Evolutionary conservation across 2,113 vertebrate species (phyloP).

Genomic region (Planiliza haematocheilus): DNA sequence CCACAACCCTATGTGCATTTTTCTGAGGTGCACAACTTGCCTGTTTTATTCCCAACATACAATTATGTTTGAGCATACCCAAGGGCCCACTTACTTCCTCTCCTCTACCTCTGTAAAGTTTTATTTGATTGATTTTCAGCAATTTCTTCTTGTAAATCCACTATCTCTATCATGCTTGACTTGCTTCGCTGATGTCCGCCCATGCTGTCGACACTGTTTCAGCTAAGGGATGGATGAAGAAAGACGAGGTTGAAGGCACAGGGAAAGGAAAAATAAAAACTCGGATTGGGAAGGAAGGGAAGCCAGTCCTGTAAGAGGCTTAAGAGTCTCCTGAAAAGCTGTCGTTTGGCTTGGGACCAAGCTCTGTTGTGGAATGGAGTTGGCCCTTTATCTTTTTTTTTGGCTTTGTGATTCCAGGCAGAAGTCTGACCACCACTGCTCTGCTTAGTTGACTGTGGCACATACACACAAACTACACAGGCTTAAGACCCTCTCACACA

Average conservation of each 20-base stretch:
- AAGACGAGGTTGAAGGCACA: slow-evolving; percentile 28
- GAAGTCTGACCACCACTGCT: slow-evolving; percentile 71
- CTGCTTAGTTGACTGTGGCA: slow-evolving; percentile 67
- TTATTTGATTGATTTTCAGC: slow-evolving; percentile 69
- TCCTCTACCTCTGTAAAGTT: slow-evolving; percentile 49
- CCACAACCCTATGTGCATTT: slow-evolving; percentile 33
- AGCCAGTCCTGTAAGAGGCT: slow-evolving; percentile 80
- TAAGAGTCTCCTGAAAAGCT: slow-evolving; percentile 79
- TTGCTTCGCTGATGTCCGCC: slow-evolving; percentile 54
- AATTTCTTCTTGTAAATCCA: slow-evolving; percentile 55
- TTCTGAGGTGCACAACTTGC: slow-evolving; percentile 20
- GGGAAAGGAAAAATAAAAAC: slow-evolving; percentile 22
- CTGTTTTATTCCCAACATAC: slow-evolving; percentile 49
- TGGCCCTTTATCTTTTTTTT: slow-evolving; percentile 79
- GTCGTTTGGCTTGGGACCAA: slow-evolving; percentile 71
- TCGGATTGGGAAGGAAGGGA: slow-evolving; percentile 52
- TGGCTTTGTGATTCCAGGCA: slow-evolving; percentile 73
- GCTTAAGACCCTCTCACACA: slow-evolving; percentile 74
- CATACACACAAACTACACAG: slow-evolving; percentile 50
- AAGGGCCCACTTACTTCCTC: slow-evolving; percentile 17
- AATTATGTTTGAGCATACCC: slow-evolving; percentile 52
- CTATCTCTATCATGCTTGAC: slow-evolving; percentile 72
- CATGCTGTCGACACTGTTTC: slow-evolving; percentile 53
- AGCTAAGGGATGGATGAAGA: slow-evolving; percentile 45
- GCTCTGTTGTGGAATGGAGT: slow-evolving; percentile 79